Evolutionary conservation across 2,113 vertebrate species (phyloP).

Genomic region (Sula dactylatra): DNA sequence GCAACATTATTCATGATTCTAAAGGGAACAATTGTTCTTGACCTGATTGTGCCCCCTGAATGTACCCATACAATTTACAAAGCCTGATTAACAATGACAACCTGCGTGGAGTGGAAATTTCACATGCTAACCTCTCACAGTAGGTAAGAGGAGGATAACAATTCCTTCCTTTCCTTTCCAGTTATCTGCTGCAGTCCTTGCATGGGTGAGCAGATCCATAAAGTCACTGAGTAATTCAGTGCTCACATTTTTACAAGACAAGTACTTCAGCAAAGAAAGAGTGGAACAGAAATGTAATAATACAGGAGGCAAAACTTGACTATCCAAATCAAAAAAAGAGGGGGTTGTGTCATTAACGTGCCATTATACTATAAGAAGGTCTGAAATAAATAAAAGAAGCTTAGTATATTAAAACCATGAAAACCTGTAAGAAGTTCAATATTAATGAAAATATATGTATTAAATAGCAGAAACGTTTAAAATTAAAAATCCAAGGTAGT

Average conservation of each 20-base stretch:
- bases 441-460: background rate
- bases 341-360: background rate
- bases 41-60: background rate
- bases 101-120: background rate
- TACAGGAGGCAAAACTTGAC: background rate
- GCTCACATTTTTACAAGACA: background rate
- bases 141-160: background rate
- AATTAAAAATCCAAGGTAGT: background rate
- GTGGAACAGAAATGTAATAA: background rate
- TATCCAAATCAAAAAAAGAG: background rate
- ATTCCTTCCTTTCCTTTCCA: background rate
- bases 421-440: background rate
- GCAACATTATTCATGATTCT: background rate
- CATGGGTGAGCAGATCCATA: background rate
- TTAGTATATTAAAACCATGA: background rate
- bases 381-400: background rate
- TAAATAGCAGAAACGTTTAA: background rate
- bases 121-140: background rate
- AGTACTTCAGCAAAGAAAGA: background rate
- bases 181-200: background rate
- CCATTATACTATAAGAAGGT: background rate
- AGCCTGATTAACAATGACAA: background rate
- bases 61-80: background rate
- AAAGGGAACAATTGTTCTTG: background rate
- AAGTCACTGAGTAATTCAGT: background rate